These are phyloP conservation scores for Hyposmocoma kahamanoa DNA, from an alignment of 1,140 invertebrate species.

Conservation along the genomic window DNA sequence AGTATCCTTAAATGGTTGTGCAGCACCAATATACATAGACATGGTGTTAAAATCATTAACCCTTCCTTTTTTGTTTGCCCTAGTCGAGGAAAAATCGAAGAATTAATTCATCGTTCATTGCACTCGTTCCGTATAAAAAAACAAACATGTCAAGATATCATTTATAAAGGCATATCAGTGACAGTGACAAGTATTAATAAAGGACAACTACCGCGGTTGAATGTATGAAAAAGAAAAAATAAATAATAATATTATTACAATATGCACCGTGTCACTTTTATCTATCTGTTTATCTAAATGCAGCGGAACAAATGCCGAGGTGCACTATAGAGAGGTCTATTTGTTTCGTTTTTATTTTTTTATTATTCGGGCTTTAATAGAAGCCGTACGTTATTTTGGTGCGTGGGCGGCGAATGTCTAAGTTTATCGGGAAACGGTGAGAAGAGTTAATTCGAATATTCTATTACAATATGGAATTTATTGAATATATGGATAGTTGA, in stretches of 20 bases:
- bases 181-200: slow-evolving; percentile 65
- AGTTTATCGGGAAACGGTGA: neutral
- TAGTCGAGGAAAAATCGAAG: slow-evolving; percentile 13
- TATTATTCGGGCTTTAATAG: neutral
- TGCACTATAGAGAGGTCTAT: slow-evolving; percentile 38
- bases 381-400: neutral
- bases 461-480: too few species aligned
- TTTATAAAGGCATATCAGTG: slow-evolving; percentile 48
- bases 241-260: slow-evolving; percentile 53
- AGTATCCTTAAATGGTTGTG: too few species aligned
- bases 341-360: slow-evolving; percentile 20
- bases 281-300: slow-evolving; percentile 42
- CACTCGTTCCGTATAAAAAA: slow-evolving; percentile 34
- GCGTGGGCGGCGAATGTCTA: slow-evolving; percentile 16
- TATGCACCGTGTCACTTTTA: slow-evolving; percentile 32
- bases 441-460: too few species aligned
- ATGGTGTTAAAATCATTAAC: too few species aligned
- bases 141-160: slow-evolving; percentile 41
- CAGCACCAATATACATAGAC: too few species aligned
- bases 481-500: too few species aligned
- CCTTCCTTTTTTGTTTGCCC: too few species aligned
- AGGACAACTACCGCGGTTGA: slow-evolving; percentile 34
- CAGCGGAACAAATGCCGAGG: slow-evolving; percentile 29
- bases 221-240: slow-evolving; percentile 29
- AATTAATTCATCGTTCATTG: slow-evolving; percentile 13